Percentiles rank a stretch among this genome's conserved stretches.
Conservation (phyloP, 2,888 invertebrate genomes). For the Lymantria monacha region DNA sequence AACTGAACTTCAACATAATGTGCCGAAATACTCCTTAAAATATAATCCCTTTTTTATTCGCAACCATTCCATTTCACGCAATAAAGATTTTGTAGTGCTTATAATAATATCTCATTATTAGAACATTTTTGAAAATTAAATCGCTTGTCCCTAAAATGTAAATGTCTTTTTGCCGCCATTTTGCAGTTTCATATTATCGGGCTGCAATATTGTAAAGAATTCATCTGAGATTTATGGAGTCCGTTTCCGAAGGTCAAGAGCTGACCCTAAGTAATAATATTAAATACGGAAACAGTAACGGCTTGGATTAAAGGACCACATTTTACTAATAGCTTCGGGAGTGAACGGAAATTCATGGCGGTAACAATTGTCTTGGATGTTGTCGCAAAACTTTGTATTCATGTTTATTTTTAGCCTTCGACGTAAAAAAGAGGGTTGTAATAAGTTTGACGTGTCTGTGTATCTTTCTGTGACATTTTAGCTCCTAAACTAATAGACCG, state of each 20-base stretch:
- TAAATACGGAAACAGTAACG: constrained; percentile 14
- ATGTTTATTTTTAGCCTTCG: background rate
- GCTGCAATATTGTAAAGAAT: constrained; percentile 11
- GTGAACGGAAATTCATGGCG: constrained; percentile 2
- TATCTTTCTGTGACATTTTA: too few relatives aligned
- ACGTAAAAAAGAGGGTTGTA: background rate
- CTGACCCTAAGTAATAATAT: constrained; percentile 17
- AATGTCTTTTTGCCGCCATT: constrained; percentile 28
- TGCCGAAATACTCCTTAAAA: too few relatives aligned
- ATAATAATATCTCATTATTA: background rate
- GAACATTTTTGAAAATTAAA: background rate
- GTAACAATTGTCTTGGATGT: background rate
- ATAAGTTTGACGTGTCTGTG: too few relatives aligned
- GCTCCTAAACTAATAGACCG: too few relatives aligned
- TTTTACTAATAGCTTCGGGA: constrained; percentile 21
- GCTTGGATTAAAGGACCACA: constrained; percentile 16
- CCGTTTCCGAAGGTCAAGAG: constrained; percentile 27
- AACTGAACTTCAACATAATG: too few relatives aligned
- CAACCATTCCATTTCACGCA: background rate
- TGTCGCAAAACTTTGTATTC: background rate
- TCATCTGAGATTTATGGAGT: constrained; percentile 25
- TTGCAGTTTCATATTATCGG: constrained; percentile 18
- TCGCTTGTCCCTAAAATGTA: background rate
- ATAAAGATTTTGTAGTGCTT: background rate
- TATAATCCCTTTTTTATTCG: background rate